Evolutionary conservation across 2,113 vertebrate species (phyloP).

Genomic region (Tauraco erythrolophus): DNA sequence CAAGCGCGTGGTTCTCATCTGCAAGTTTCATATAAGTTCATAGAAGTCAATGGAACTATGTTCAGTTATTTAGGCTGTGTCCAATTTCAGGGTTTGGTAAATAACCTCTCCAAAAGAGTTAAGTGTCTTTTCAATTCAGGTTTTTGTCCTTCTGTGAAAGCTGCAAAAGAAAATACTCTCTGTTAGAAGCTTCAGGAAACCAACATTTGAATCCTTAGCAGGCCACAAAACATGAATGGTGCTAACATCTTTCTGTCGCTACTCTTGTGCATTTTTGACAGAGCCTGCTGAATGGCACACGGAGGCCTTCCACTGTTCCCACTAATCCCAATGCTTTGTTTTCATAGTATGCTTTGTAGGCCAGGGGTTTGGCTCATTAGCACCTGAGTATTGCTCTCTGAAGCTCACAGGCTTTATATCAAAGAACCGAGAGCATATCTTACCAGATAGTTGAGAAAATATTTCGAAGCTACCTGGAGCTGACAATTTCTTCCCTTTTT

Average conservation of each 20-base stretch:
- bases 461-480: neutral
- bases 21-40: neutral
- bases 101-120: neutral
- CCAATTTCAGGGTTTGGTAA: neutral
- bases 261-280: neutral
- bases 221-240: neutral
- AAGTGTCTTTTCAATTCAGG: neutral
- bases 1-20: neutral
- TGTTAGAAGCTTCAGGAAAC: neutral
- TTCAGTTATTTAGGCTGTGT: neutral
- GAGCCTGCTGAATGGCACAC: neutral
- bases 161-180: neutral
- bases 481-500: neutral
- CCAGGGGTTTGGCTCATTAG: neutral
- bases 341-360: neutral
- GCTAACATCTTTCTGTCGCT: neutral
- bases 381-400: neutral
- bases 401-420: neutral
- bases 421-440: neutral
- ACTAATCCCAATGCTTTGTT: neutral
- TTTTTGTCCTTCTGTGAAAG: neutral
- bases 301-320: rapidly evolving
- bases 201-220: neutral
- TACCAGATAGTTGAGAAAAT: neutral
- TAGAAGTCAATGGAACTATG: neutral